phyloP scores from a whole-genome alignment of 1,140 invertebrate species.

The Macrosteles quadrilineatus region DNA sequence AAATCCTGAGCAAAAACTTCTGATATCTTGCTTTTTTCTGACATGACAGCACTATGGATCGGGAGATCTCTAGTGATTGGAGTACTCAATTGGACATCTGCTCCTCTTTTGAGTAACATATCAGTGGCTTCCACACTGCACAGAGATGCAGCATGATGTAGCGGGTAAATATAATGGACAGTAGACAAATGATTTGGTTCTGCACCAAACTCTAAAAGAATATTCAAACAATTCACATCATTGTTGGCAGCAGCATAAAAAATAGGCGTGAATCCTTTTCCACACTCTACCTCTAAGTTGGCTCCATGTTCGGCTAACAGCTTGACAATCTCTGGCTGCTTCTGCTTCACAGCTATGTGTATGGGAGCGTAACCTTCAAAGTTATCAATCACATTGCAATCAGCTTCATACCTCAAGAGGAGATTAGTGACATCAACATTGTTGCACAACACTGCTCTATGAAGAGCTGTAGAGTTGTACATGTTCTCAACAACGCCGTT shows the following conservation, averaged over 20 bases:
- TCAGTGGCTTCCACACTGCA: not conserved
- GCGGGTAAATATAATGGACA: not conserved
- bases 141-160: not conserved
- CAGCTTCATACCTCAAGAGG: not conserved
- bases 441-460: not conserved
- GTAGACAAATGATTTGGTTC: constrained; percentile 1
- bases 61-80: not conserved
- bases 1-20: not conserved
- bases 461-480: not conserved
- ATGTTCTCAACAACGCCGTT: not conserved
- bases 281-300: not conserved
- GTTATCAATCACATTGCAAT: not conserved
- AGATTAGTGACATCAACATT: not conserved
- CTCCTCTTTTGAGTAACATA: not conserved
- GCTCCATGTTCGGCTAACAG: not conserved
- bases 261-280: not conserved
- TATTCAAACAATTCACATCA: not conserved
- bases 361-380: not conserved
- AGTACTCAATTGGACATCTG: not conserved
- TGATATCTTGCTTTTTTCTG: not conserved
- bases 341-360: constrained; percentile 7
- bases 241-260: not conserved
- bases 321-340: not conserved
- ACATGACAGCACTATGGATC: not conserved
- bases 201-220: not conserved